phyloP scores from a whole-genome alignment of 1,140 invertebrate genomes.

The Pseudomyrmex pallidus region DNA sequence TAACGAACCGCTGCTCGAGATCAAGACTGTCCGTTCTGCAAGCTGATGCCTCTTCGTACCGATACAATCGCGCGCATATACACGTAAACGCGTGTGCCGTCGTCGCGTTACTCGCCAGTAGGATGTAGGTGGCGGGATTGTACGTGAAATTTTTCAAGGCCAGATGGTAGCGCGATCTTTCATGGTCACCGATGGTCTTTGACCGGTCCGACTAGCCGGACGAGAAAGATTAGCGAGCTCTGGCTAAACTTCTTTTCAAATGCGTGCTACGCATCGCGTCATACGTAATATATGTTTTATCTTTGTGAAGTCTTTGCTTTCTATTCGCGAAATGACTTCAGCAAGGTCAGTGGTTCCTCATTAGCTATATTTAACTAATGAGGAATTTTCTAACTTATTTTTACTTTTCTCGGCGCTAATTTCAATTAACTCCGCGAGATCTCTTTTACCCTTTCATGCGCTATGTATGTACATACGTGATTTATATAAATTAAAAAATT shows the following conservation, averaged over 20 bases:
- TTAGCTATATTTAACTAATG: slow-evolving; percentile 35
- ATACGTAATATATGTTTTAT: background rate
- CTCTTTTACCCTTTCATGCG: background rate
- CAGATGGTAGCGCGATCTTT: slow-evolving; percentile 37
- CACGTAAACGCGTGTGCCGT: slow-evolving; percentile 18
- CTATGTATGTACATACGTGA: slow-evolving; percentile 13
- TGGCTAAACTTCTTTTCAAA: background rate
- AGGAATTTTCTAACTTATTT: slow-evolving; percentile 19
- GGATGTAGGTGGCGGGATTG: slow-evolving; percentile 37
- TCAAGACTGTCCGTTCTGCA: slow-evolving; percentile 32
- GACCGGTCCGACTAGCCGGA: background rate
- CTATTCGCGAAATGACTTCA: background rate
- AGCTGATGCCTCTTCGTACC: slow-evolving; percentile 36
- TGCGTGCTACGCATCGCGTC: background rate
- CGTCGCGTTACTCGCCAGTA: background rate
- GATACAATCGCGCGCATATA: slow-evolving; percentile 35
- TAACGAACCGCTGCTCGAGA: slow-evolving; percentile 62
- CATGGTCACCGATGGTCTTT: slow-evolving; percentile 32
- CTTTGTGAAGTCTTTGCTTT: background rate
- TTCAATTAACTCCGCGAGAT: background rate
- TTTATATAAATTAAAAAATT: slow-evolving; percentile 43
- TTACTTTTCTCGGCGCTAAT: slow-evolving; percentile 19
- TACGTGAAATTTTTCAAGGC: slow-evolving; percentile 56
- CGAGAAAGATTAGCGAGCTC: slow-evolving; percentile 27
- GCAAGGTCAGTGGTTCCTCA: background rate